These are phyloP conservation scores for Alligator sinensis DNA, from an alignment of 2,113 vertebrate genomes.

Conservation along the genomic window DNA sequence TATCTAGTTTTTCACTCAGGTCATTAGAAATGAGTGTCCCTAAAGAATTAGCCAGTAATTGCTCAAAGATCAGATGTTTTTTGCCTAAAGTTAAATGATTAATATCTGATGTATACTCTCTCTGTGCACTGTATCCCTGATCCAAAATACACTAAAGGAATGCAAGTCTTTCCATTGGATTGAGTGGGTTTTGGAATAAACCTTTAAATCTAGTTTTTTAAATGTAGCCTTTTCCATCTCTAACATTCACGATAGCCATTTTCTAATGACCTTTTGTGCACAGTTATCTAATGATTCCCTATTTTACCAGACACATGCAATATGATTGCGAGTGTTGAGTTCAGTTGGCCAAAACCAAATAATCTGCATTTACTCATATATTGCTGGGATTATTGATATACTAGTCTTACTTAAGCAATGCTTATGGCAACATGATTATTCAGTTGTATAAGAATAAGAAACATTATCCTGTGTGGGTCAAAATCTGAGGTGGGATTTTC, in stretches of 20 bases:
- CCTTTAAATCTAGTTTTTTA: background rate
- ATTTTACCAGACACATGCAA: constrained; percentile 49
- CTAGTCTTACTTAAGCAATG: background rate
- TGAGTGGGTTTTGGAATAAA: background rate
- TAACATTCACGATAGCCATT: background rate
- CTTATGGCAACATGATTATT: background rate
- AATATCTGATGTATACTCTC: background rate
- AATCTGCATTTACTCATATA: background rate
- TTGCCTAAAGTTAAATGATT: constrained; percentile 7
- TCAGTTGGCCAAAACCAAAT: background rate
- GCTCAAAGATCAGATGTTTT: background rate
- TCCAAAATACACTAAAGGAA: constrained; percentile 30
- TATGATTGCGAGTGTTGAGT: constrained; percentile 6
- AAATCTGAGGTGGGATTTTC: background rate
- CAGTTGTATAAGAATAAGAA: background rate
- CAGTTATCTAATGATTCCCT: constrained; percentile 24
- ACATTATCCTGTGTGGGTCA: background rate
- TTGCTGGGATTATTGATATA: background rate
- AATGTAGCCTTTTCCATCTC: constrained; percentile 24
- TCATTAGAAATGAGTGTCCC: background rate
- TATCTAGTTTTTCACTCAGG: background rate
- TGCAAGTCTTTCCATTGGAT: background rate
- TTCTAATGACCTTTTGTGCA: background rate
- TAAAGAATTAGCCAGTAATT: background rate
- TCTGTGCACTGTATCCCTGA: background rate